Base-by-base conservation (phyloP, 2,113 vertebrate genomes). In the Xiphorhynchus elegans region DNA sequence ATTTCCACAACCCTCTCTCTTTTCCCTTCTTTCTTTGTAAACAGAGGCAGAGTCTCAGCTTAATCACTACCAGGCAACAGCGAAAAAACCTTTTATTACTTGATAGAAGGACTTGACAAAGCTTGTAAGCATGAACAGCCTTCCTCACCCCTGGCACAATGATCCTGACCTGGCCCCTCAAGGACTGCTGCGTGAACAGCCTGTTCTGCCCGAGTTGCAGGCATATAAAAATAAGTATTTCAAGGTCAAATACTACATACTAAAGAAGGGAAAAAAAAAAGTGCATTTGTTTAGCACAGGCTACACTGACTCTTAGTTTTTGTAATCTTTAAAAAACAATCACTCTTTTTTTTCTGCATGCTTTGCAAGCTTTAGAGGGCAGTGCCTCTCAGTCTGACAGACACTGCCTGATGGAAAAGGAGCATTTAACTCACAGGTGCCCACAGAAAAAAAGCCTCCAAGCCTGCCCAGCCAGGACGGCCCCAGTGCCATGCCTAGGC, bases 161-260 rank as follows among this genome's bases (percentile, higher is more conserved):
- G 56, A 6, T 67, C 67, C n/a, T 29, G 47, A 76, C 72, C 17
- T 1, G 9, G 59, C 26, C 68, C 49, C 40, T 77, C 25, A 67
- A 62, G 28, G 73, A n/a, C n/a, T 64, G 40, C 8, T 4, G 63
- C 80, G 73, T 1, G 16, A 49, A 89, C 53, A 73, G 8, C 72
- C 58, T 53, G 74, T 89, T 60, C 87, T 60, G 35, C 47, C 72
- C 6, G 2, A 74, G n/a, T 3, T 74, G 72, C 42, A 93, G 74
- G 67, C 69, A 78, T 53, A 60, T 70, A 50, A 87, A 93, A 95
- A 63, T 50, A 87, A 90, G 9, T 75, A 82, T 63, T 84, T 59
- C 82, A 47, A 81, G 39, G 82, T 93, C 85, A 94, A 91, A 62
- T 75, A 91, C 42, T 84, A 49, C 70, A 64, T 82, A 91, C 46